Conservation (phyloP, 2,113 vertebrate genomes). For the Carassius auratus region DNA sequence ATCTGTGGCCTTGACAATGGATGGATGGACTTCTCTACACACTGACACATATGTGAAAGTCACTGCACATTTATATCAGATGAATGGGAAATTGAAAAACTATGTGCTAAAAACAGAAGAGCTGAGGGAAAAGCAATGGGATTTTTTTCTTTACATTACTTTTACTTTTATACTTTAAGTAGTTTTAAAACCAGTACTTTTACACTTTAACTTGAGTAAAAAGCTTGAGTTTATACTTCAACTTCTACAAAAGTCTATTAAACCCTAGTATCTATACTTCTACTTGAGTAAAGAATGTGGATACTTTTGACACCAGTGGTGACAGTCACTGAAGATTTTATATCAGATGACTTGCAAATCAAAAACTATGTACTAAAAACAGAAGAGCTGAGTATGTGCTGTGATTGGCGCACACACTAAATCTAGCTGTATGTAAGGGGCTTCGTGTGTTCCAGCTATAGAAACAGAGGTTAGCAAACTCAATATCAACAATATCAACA, state of each 20-base stretch:
- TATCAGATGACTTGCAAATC: neutral
- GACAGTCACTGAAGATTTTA: slow-evolving; percentile 3
- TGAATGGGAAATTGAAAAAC: neutral
- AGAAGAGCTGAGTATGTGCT: neutral
- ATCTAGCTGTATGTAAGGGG: neutral
- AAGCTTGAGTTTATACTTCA: too few species aligned
- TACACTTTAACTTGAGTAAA: too few species aligned
- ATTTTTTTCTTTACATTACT: too few species aligned
- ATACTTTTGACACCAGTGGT: neutral
- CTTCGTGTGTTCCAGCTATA: neutral
- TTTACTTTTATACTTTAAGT: too few species aligned
- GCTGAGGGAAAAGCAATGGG: neutral
- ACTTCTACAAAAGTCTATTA: too few species aligned
- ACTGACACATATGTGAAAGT: neutral
- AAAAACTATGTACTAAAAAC: neutral
- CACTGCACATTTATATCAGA: slow-evolving; percentile 15
- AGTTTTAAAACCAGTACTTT: too few species aligned
- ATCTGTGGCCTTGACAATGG: neutral
- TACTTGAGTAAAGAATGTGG: too few species aligned
- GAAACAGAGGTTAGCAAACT: neutral
- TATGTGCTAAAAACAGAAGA: neutral
- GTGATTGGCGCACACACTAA: neutral
- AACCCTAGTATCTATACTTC: too few species aligned
- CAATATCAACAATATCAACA: too few species aligned
- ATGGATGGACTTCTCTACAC: neutral